Evolutionary conservation across 2,888 invertebrate genomes (phyloP).

Genomic region (Galerucella nymphaeae): DNA sequence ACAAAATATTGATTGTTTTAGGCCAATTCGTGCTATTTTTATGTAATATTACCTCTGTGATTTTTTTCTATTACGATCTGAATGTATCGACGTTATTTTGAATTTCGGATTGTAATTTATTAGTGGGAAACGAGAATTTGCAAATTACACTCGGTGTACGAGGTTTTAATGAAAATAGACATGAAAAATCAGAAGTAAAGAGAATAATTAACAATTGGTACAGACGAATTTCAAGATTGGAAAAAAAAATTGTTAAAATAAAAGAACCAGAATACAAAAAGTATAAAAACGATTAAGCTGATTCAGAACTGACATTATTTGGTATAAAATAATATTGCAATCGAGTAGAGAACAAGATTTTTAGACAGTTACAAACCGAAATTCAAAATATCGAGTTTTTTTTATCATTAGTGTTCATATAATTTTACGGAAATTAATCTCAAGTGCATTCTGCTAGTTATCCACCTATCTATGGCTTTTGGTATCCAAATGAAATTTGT

Average conservation of each 20-base stretch:
- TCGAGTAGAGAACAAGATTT: background rate
- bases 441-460: background rate
- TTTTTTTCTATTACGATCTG: conserved; percentile 10
- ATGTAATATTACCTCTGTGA: conserved; percentile 15
- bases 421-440: background rate
- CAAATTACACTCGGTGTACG: too few relatives aligned
- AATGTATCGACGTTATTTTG: conserved; percentile 6
- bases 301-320: too few relatives aligned
- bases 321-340: too few relatives aligned
- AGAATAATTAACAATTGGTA: too few relatives aligned
- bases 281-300: too few relatives aligned
- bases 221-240: too few relatives aligned
- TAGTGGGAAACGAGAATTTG: too few relatives aligned
- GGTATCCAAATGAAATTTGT: background rate
- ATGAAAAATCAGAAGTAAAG: too few relatives aligned
- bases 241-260: too few relatives aligned
- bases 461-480: background rate
- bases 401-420: background rate
- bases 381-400: background rate
- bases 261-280: too few relatives aligned
- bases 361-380: background rate
- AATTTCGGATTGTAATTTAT: background rate
- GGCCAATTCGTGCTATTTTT: background rate
- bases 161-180: too few relatives aligned
- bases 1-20: conserved; percentile 1